Percentiles rank a stretch among this genome's conserved stretches.
Conservation (phyloP, 1,140 invertebrate genomes). For the Ceratosolen solmsi region DNA sequence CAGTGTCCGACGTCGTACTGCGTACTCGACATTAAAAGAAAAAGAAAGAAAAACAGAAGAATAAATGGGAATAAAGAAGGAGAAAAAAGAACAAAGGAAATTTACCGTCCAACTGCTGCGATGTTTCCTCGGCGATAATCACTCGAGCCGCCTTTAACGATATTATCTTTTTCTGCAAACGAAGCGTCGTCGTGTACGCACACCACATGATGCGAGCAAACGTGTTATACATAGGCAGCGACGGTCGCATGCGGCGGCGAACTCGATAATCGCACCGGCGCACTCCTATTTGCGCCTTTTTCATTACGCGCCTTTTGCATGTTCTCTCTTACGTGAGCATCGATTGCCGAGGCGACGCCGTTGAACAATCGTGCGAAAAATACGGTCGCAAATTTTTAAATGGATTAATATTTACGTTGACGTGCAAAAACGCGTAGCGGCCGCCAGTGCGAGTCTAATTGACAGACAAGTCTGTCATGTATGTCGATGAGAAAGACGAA, state of each 20-base stretch:
- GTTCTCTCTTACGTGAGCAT: background rate
- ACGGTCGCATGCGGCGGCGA: background rate
- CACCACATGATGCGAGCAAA: slow-evolving; percentile 42
- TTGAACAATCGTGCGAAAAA: background rate
- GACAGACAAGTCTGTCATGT: no score
- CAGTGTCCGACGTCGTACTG: slow-evolving; percentile 10
- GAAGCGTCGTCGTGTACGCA: slow-evolving; percentile 6
- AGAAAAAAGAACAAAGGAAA: no score
- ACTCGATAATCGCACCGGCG: slow-evolving; percentile 20
- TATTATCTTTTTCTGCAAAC: slow-evolving; percentile 42
- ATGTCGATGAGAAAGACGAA: no score
- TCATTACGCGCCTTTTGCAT: background rate
- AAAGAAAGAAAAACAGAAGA: no score
- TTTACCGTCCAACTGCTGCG: slow-evolving; percentile 43
- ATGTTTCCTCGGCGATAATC: slow-evolving; percentile 43
- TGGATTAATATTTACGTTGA: background rate
- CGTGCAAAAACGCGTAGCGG: no score
- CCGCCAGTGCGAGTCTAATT: no score
- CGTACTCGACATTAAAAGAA: slow-evolving; percentile 28
- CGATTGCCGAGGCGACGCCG: no score
- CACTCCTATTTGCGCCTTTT: background rate
- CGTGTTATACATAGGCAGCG: slow-evolving; percentile 1
- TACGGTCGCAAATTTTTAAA: background rate
- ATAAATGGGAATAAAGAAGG: no score
- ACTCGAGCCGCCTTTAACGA: slow-evolving; percentile 45